Percentiles rank a stretch among this genome's conserved stretches.
Evolutionary conservation across 2,888 invertebrate species (phyloP).

Genomic region (Drosophila pseudotakahashii): DNA sequence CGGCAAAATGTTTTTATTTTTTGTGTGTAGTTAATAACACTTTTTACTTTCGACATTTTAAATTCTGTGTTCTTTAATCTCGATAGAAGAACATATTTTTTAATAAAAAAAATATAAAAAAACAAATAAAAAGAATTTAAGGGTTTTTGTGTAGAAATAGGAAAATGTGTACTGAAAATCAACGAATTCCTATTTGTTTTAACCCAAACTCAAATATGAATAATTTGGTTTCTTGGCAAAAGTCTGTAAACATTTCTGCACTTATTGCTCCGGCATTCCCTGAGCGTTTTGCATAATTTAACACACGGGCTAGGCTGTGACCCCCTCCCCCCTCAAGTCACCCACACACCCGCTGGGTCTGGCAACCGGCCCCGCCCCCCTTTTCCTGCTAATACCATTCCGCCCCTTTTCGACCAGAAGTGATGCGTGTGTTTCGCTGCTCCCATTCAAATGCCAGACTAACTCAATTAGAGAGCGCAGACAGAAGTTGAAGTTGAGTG

Average conservation of each 20-base stretch:
- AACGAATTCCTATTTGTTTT: background rate
- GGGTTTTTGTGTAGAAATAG: too few species aligned
- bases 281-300: constrained; percentile 43
- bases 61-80: too few species aligned
- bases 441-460: constrained; percentile 61
- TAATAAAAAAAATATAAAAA: too few species aligned
- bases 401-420: constrained; percentile 30
- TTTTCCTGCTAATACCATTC: constrained; percentile 34
- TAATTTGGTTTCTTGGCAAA: constrained; percentile 1
- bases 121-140: too few species aligned
- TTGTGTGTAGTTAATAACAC: too few species aligned
- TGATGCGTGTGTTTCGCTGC: constrained; percentile 29
- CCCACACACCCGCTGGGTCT: constrained; percentile 22
- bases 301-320: constrained; percentile 34
- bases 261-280: constrained; percentile 34
- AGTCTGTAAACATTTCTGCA: constrained; percentile 26
- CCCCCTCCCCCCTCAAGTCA: background rate
- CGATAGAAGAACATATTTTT: too few species aligned
- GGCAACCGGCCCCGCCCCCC: constrained; percentile 11
- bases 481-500: constrained; percentile 68
- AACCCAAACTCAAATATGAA: background rate
- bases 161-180: background rate
- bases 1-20: too few species aligned
- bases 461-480: constrained; percentile 75
- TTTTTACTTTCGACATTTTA: too few species aligned